Percentiles rank a stretch among this genome's conserved stretches.
Conservation (phyloP, 2,113 vertebrate genomes). For the Amphiprion percula region DNA sequence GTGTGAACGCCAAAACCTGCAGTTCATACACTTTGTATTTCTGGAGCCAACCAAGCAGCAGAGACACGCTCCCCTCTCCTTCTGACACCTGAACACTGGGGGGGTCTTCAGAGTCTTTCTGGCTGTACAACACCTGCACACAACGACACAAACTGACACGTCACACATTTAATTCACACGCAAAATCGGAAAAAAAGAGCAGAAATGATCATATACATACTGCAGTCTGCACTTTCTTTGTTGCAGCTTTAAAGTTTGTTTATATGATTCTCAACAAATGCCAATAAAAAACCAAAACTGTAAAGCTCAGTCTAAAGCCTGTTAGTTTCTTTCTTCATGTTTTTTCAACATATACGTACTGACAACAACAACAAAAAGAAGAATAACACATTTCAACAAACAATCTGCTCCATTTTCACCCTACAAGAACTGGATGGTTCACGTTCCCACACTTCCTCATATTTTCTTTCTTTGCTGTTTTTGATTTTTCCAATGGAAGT, state of each 20-base stretch:
- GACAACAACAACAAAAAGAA: no score
- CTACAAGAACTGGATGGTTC: no score
- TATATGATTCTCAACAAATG: no score
- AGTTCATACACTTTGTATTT: constrained; percentile 90
- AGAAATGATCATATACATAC: neutral
- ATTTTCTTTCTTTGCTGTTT: no score
- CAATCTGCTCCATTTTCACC: no score
- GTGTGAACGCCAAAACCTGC: constrained; percentile 92
- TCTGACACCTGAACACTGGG: constrained; percentile 84
- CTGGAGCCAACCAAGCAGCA: constrained; percentile 85
- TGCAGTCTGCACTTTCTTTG: neutral
- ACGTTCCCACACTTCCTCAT: no score
- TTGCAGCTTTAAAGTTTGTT: no score
- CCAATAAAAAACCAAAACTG: neutral
- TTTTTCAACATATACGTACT: no score
- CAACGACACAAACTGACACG: constrained; percentile 1
- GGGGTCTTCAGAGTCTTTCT: constrained; percentile 83
- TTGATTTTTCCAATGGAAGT: no score
- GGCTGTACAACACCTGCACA: constrained; percentile 88
- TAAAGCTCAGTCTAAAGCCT: no score
- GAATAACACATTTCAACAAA: no score
- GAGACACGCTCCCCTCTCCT: constrained; percentile 87
- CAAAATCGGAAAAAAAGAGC: neutral
- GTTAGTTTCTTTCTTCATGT: no score
- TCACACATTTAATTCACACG: neutral